A percentile compares a stretch with the other conserved stretches of the same genome.
Evolutionary conservation across 2,797 vertebrate genomes (phyloP).

Genomic region (Centropyge bicolor): DNA sequence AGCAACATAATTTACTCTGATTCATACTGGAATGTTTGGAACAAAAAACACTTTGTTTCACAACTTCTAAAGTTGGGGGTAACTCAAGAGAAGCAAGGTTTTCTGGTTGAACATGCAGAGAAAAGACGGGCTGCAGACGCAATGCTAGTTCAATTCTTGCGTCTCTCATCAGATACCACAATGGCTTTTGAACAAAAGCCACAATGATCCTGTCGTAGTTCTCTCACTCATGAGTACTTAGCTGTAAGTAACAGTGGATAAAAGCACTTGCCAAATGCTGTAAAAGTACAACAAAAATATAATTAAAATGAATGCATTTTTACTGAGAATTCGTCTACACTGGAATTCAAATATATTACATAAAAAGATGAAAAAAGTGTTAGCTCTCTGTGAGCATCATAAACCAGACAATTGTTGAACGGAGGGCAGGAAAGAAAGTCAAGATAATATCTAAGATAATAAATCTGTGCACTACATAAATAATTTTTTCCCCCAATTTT

Average conservation of each 20-base stretch:
- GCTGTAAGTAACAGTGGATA: neutral
- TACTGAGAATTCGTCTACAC: neutral
- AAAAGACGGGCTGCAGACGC: neutral
- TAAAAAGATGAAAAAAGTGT: neutral
- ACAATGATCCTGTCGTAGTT: neutral
- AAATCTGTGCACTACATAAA: neutral
- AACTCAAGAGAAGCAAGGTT: neutral
- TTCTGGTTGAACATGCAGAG: neutral
- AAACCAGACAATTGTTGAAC: neutral
- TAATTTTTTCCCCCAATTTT: neutral
- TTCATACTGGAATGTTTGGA: constrained; percentile 35
- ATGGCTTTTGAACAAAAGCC: constrained; percentile 1
- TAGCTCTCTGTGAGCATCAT: neutral
- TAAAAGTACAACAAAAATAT: neutral
- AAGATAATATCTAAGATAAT: no score
- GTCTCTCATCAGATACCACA: neutral
- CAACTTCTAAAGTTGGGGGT: neutral
- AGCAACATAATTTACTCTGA: constrained; percentile 31
- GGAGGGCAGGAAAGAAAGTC: neutral
- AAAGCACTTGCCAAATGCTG: neutral
- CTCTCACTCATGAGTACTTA: neutral
- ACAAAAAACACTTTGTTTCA: constrained; percentile 18
- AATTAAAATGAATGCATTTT: neutral
- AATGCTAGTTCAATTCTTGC: neutral
- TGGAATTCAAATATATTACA: no score